Evolutionary conservation across 2,113 vertebrate species (phyloP), one percentile per base, ranked within the genome.

Genomic region (Saiga tatarica): DNA sequence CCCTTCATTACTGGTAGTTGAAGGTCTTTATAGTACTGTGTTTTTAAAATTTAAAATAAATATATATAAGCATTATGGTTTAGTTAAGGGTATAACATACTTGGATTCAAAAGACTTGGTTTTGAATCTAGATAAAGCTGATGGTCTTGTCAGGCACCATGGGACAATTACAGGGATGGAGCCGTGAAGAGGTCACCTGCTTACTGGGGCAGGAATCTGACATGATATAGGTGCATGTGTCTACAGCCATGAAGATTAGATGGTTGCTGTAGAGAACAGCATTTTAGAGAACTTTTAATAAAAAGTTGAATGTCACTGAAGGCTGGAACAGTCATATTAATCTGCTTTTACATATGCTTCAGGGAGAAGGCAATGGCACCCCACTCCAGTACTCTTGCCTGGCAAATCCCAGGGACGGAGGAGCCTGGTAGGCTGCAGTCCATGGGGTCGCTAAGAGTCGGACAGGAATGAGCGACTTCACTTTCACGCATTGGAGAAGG

Each of bases 11-110:
- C 95, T 97, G 55, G 19, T 83, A 92, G 25, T 57, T 89, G 19
- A 67, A 28, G 47, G 62, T 78, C 28, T 92, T 60, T 79, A 85
- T 52, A 42, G 26, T 82, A 76, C 30, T 52, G 12, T 96, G 12
- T 67, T 95, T 82, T 91, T 89, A 94, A 84, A 92, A 82, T 93
- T 94, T 39, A 83, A 55, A 83, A 55, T 94, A 97, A 90, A 36
- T 45, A 15, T 81, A 42, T 33, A 82, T 57, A 82, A 2, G 9
- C 30, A 88, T 90, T 17, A 26, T 91, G 45, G 9, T 87, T 9
- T 71, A 89, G 55, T 64, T 64, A 92, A 89, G 87, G 30, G 45
- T 76, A 87, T 76, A 87, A 53, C 16, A 93, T 93, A 86, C 88
- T 76, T 91, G 81, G 36, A 84, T 39, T 87, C 26, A 91, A 89